Base-by-base conservation (phyloP, 2,888 invertebrate genomes). In the Brachynemurus nebulosus region DNA sequence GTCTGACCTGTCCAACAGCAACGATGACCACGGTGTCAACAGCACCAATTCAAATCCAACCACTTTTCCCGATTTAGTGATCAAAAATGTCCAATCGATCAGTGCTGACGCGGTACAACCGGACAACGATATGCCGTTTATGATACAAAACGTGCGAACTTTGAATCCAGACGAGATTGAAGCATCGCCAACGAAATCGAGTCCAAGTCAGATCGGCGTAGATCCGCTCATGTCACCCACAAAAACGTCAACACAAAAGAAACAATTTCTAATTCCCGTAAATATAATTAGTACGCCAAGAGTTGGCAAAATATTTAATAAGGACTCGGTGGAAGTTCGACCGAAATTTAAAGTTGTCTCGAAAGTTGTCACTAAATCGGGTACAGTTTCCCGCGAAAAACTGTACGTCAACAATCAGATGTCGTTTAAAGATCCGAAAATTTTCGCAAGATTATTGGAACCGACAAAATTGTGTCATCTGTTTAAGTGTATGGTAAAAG, bases 401-500 rank as follows among this genome's bases (percentile, higher is more conserved):
- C 5, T 17, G 5, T n/a, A 37, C 11, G 9, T 19, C 18, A 17
- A n/a, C 18, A n/a, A 37, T 11, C 37, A 19, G 20, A 30, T 30
- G 30, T n/a, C 5, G 4, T 5, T n/a, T 6, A 30, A 30, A 14
- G 30, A 30, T 30, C 37, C 52, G 0, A 55, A 57, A 0, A 59
- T 60, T 5, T 57, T 59, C 11, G 53, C 52, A 9, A 57, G 56
- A 1, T 63, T 71, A 62, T 48, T 68, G 6, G 54, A 56, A n/a
- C 53, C 57, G 2, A 48, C 53, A 1, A 65, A 65, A 40, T 51
- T 68, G 6, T 53, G 58, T 3, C 64, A 70, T 30, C 55, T 74
- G 9, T 76, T 67, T 52, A 76, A 76, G 50, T 77, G 76, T 51
- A 74, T 74, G 59, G 63, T 60, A 3, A 59, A 58, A 3, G 55